Base-by-base conservation (phyloP, 2,113 vertebrate species). In the Electrona antarctica region DNA sequence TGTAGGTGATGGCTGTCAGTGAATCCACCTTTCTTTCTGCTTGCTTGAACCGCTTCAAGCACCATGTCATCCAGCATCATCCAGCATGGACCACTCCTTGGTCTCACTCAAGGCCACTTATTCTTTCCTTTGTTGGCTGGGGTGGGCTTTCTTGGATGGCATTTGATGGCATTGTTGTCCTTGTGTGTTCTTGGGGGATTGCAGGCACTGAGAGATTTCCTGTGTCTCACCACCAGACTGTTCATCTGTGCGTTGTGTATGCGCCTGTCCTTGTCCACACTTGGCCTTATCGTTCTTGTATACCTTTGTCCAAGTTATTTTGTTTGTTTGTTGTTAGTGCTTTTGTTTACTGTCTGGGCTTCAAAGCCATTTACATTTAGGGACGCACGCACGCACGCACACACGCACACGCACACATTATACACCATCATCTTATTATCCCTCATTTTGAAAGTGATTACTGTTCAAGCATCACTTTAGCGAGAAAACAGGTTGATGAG, bases 401-500 rank as follows among this genome's bases (percentile, higher is more conserved):
- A 41, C 33, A 41, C 33, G 2, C 33, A 41, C 33, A 41, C 33
- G 2, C 33, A 41, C 33, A 41, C 33, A 41, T 6, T 80, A 78
- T 66, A 79, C 76, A 71, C 60, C 51, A 47, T 69, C 46, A 73
- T 80, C 62, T 54, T 68, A 77, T 82, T 74, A 83, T 81, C 65
- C 67, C 74, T 63, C 68, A 46, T 75, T 77, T 75, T 73, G 65
- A 76, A 77, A 74, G 86, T 84, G 86, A 91, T 90, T 79, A 88
- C 88, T 72, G 75, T 71, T 83, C 58, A 79, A 78, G 80, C 82
- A 79, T 89, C 84, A 84, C 80, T 85, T 87, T 84, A 79, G 74
- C 56, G 78, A 85, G 81, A 85, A 86, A 90, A 89, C 84, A 68
- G 71, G 73, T 79, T 88, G 90, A 91, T 86, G 90, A 91, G 79